These are phyloP conservation scores for Smutsia gigantea DNA, from an alignment of 2,797 vertebrate species.

Conservation along the genomic window DNA sequence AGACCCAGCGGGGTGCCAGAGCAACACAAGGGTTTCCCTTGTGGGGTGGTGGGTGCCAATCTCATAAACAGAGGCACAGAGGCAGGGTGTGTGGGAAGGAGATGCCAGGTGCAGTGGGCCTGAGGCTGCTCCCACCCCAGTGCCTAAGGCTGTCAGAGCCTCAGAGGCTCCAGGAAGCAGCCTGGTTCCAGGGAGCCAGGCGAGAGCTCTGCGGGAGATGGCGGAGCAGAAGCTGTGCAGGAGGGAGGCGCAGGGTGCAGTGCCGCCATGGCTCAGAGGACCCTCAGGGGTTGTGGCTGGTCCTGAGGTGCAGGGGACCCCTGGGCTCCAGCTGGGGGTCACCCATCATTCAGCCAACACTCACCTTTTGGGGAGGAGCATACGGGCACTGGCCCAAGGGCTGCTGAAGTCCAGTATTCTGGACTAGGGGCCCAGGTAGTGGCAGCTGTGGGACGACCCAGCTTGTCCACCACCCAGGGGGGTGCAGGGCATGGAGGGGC, in stretches of 20 bases:
- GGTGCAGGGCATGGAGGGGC: no score
- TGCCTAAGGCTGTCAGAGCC: no score
- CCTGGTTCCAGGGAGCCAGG: not conserved
- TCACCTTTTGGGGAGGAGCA: not conserved
- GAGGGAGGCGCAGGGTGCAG: not conserved
- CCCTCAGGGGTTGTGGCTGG: no score
- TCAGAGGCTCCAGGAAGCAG: no score
- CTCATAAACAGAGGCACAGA: not conserved
- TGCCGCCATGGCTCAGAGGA: no score
- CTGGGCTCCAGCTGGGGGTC: no score
- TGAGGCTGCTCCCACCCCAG: not conserved
- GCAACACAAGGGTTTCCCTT: no score
- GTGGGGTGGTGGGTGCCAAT: not conserved
- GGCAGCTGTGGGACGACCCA: not conserved
- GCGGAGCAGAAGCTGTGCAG: not conserved
- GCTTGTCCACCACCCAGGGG: not conserved
- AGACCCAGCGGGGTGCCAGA: not conserved
- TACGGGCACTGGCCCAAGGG: not conserved
- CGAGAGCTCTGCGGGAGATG: not conserved
- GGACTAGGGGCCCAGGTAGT: not conserved
- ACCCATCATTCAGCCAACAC: not conserved
- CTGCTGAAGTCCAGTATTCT: no score
- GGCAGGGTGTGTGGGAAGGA: not conserved
- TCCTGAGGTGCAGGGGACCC: no score
- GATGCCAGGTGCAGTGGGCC: not conserved